Conservation (phyloP, 2,797 vertebrate species). For the Pipistrellus pygmaeus region DNA sequence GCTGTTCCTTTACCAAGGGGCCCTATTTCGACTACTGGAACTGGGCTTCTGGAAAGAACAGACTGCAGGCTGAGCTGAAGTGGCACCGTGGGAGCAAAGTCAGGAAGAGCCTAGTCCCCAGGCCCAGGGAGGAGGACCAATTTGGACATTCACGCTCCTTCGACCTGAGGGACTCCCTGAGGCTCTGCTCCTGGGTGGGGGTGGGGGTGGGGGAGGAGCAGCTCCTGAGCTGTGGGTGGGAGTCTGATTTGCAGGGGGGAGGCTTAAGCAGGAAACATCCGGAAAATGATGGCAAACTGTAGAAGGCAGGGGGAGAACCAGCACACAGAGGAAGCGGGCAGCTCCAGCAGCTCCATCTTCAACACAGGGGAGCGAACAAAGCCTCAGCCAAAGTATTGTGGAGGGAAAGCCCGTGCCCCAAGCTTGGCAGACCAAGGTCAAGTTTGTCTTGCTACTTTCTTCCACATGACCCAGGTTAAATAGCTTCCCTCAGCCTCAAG, state of each 20-base stretch:
- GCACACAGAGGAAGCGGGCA: not conserved
- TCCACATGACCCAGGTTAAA: accelerated
- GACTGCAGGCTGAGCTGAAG: not conserved
- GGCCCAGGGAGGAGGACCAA: accelerated
- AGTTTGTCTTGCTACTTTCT: not conserved
- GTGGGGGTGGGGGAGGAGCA: not conserved
- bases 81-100: not conserved
- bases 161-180: not conserved
- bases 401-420: not conserved
- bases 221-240: not conserved
- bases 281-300: not conserved
- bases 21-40: constrained; percentile 33
- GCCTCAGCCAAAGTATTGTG: not conserved
- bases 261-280: not conserved
- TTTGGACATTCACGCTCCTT: not conserved
- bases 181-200: not conserved
- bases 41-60: constrained; percentile 13
- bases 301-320: not conserved
- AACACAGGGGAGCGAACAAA: accelerated
- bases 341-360: too few relatives aligned
- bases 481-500: not conserved
- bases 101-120: not conserved
- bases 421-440: not conserved
- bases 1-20: not conserved
- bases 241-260: not conserved